Evolutionary conservation across 2,113 vertebrate species (phyloP).

Genomic region (Clinocottus analis): DNA sequence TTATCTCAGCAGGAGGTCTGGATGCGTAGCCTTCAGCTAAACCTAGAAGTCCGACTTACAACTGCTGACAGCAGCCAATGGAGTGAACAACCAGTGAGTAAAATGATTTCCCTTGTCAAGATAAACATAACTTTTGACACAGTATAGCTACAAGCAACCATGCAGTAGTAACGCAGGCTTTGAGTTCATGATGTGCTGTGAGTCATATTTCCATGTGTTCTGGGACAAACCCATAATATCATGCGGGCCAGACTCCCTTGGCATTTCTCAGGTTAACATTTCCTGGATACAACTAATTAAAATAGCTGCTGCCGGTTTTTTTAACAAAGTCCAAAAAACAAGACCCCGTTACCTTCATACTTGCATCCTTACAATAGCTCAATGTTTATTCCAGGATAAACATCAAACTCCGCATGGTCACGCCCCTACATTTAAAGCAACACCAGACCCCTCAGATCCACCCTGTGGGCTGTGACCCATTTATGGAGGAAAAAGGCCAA

Average conservation of each 20-base stretch:
- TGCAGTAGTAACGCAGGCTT: neutral
- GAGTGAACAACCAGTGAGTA: slow-evolving; percentile 59
- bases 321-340: neutral
- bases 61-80: slow-evolving; percentile 33
- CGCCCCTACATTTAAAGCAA: neutral
- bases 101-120: neutral
- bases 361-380: neutral
- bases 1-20: slow-evolving; percentile 69
- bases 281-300: too few species aligned
- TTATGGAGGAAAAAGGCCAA: neutral
- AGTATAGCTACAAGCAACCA: neutral
- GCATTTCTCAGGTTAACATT: too few species aligned
- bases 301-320: too few species aligned
- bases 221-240: neutral
- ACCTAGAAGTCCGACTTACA: slow-evolving; percentile 66
- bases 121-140: neutral
- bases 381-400: neutral
- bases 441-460: neutral
- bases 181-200: neutral
- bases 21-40: neutral
- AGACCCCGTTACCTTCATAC: neutral
- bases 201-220: slow-evolving; percentile 6
- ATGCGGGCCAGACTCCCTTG: neutral
- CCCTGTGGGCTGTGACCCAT: neutral
- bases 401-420: neutral